Evolutionary conservation across 2,113 vertebrate genomes (phyloP).

Genomic region (Rhinichthys klamathensis): DNA sequence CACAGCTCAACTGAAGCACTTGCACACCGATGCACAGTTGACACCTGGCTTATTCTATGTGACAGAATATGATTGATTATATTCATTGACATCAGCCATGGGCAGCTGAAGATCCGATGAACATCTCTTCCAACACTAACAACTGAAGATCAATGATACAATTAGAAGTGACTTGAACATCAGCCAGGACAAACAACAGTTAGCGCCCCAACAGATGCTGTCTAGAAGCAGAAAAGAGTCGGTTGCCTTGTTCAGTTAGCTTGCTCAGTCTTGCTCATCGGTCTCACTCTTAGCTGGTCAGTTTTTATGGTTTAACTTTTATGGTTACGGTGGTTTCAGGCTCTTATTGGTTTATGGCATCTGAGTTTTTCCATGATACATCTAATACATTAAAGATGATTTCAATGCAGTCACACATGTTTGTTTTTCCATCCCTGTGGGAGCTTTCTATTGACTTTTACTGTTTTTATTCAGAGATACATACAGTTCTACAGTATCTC

Average conservation of each 20-base stretch:
- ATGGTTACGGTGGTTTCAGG: background rate
- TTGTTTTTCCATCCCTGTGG: conserved; percentile 1
- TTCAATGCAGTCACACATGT: background rate
- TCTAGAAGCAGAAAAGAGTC: background rate
- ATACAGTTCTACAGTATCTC: background rate
- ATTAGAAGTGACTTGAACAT: conserved; percentile 10
- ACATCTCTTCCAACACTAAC: background rate
- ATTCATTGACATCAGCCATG: background rate
- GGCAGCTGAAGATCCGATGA: conserved; percentile 9
- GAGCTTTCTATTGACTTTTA: conserved; percentile 18
- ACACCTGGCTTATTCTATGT: background rate
- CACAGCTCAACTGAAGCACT: background rate
- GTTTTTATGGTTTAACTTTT: conserved; percentile 14
- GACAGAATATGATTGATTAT: conserved; percentile 33
- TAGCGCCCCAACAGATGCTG: background rate
- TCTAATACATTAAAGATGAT: background rate
- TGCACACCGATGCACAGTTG: background rate
- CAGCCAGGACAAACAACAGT: conserved; percentile 16
- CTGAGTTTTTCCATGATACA: background rate
- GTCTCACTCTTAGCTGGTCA: background rate
- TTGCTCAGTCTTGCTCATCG: background rate
- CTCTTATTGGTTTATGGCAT: conserved; percentile 5
- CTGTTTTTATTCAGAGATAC: background rate
- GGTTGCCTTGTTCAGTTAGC: background rate
- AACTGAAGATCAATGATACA: conserved; percentile 27